These are phyloP conservation scores for Dermolepida albohirtum DNA, from an alignment of 2,888 invertebrate genomes.

Conservation along the genomic window DNA sequence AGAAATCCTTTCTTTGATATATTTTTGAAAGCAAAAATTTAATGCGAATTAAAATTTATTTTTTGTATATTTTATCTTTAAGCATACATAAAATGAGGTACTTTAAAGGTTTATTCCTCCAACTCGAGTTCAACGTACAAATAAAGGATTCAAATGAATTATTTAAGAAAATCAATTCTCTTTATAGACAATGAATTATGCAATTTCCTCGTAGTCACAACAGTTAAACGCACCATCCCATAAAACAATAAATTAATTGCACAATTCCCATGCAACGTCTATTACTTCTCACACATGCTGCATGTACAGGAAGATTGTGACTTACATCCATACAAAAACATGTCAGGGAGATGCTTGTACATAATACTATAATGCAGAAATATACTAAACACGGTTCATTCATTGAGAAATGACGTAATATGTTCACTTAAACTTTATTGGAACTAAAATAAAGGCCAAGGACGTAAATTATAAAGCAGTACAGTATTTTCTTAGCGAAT, in stretches of 20 bases:
- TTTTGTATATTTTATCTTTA: too few species aligned
- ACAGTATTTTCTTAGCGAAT: constrained; percentile 3
- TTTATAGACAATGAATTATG: constrained; percentile 13
- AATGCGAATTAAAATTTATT: too few species aligned
- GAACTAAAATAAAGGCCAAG: constrained; percentile 33
- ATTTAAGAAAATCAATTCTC: constrained; percentile 3
- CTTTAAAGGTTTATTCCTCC: neutral
- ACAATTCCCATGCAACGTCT: neutral
- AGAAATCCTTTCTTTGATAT: too few species aligned
- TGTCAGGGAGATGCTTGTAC: too few species aligned
- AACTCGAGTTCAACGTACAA: constrained; percentile 4
- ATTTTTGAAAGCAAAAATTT: too few species aligned
- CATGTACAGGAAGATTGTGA: too few species aligned
- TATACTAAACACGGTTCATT: constrained; percentile 15
- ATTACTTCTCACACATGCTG: constrained; percentile 9
- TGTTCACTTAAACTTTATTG: constrained; percentile 21
- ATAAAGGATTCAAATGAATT: constrained; percentile 16
- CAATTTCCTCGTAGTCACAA: constrained; percentile 16
- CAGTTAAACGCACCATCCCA: constrained; percentile 16
- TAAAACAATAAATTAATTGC: constrained; percentile 31
- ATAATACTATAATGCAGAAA: neutral
- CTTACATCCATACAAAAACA: too few species aligned
- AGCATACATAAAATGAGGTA: neutral
- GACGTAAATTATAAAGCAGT: constrained; percentile 21
- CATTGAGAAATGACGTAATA: constrained; percentile 26